These are phyloP conservation scores for Oscheius sp. DNA, from an alignment of 2,888 invertebrate genomes.

Conservation along the genomic window DNA sequence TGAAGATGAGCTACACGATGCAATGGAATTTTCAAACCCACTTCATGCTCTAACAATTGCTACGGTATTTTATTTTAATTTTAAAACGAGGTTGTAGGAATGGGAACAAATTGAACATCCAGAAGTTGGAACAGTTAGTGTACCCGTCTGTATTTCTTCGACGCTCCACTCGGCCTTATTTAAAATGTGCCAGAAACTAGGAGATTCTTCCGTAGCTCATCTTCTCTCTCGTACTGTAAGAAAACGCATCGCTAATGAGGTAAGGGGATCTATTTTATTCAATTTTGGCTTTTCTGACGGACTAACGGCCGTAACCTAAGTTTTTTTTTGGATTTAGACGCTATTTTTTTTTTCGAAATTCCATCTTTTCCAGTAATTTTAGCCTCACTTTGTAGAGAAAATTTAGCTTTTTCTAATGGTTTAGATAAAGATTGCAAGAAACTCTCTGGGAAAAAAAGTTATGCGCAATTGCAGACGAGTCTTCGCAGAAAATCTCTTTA, in stretches of 20 bases:
- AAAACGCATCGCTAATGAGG: constrained; percentile 33
- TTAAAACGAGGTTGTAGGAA: constrained; percentile 38
- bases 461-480: too few relatives aligned
- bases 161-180: constrained; percentile 41
- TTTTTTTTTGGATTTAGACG: too few relatives aligned
- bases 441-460: too few relatives aligned
- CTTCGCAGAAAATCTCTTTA: too few relatives aligned
- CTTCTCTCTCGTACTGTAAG: constrained; percentile 39
- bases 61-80: constrained; percentile 5
- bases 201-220: constrained; percentile 48
- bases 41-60: constrained; percentile 29
- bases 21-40: neutral
- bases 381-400: too few relatives aligned
- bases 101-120: constrained; percentile 49
- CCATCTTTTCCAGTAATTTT: too few relatives aligned
- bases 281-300: too few relatives aligned
- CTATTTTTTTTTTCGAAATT: too few relatives aligned
- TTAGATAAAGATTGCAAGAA: too few relatives aligned
- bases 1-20: constrained; percentile 12
- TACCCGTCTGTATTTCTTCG: constrained; percentile 48
- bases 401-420: too few relatives aligned
- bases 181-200: constrained; percentile 26
- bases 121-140: constrained; percentile 47
- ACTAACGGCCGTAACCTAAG: too few relatives aligned
- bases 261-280: too few relatives aligned